Evolutionary conservation across 2,797 vertebrate species (phyloP), one percentile per base, ranked within the genome.

Genomic region (Lepilemur septentrionalis): DNA sequence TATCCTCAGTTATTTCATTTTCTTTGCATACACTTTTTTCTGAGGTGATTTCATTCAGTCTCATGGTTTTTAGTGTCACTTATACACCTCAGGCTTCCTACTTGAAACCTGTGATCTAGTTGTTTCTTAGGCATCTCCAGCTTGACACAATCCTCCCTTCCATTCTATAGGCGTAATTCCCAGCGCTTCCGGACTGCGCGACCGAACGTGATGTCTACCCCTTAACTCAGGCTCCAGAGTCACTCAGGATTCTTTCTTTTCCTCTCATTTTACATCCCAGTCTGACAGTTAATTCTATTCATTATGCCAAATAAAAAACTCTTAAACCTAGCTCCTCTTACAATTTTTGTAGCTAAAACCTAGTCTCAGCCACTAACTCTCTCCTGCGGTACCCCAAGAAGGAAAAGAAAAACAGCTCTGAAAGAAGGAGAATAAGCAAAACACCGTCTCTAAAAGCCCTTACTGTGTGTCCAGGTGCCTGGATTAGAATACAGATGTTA

Each of bases 401-500:
- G 3, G 23, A 35, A 72, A 57, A 22, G 8, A 3, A 6, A 69
- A 80, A 52, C 4, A 17, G 0, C 2, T 30, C 9, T 30, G 59
- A 61, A n/a, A 55, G 2, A 35, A 55, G 4, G 23, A 32, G 20
- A 61, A 14, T 43, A 46, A 41, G 1, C 10, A 14, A 15, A 43
- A 0, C 6, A 4, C 1, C 9, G 0, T 14, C 2, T 10, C 8
- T 61, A 10, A 41, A 38, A 15, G 0, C 14, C 32, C 1, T 0
- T 1, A 7, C 1, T n/a, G 23, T 38, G 12, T 14, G 22, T 15
- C 32, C 50, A 38, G 46, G 30, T 38, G 10, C 28, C 32, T 46
- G 23, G 18, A 8, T 38, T 41, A 9, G 15, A 65, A 41, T 5
- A 32, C 18, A 11, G 41, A 25, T 1, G 13, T 22, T 38, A 1